Percentiles rank a stretch among this genome's conserved stretches.
Evolutionary conservation across 2,113 vertebrate species (phyloP).

Genomic region (Verasper variegatus): DNA sequence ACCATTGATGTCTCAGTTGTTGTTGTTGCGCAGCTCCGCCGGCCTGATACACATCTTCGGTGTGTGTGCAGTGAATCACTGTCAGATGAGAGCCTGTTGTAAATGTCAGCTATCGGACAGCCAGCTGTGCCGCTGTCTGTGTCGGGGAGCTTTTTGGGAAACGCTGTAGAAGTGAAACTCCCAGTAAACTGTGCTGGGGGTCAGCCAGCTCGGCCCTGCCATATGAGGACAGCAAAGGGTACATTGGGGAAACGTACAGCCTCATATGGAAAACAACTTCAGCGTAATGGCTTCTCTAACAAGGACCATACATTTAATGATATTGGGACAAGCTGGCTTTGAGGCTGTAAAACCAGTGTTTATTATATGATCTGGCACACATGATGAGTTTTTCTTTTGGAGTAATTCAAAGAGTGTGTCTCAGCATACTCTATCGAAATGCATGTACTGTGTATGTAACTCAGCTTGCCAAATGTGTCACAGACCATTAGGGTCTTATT

Average conservation of each 20-base stretch:
- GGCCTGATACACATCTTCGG: constrained; percentile 27
- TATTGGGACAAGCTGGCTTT: constrained; percentile 35
- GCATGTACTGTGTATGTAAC: constrained; percentile 32
- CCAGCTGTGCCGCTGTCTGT: constrained; percentile 46
- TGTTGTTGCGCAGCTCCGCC: constrained; percentile 8
- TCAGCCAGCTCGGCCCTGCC: constrained; percentile 51
- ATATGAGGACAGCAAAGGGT: constrained; percentile 52
- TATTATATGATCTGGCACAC: constrained; percentile 62
- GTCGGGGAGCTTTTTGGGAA: constrained; percentile 57
- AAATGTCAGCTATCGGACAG: constrained; percentile 39
- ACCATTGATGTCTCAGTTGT: constrained; percentile 8
- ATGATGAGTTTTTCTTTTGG: constrained; percentile 15
- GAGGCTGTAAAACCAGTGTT: constrained; percentile 52
- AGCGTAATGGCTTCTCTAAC: constrained; percentile 35
- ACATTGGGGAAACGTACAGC: constrained; percentile 40
- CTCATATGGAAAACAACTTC: constrained; percentile 51
- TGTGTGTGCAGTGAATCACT: constrained; percentile 32
- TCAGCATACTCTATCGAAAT: constrained; percentile 32
- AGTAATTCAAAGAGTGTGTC: constrained; percentile 45
- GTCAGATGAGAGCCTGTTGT: constrained; percentile 41
- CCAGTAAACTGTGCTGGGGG: constrained; percentile 60
- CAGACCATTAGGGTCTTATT: constrained; percentile 53
- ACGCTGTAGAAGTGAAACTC: constrained; percentile 73
- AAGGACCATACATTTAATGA: constrained; percentile 49
- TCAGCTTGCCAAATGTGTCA: constrained; percentile 58